Base-by-base conservation (phyloP, 1,140 invertebrate genomes). In the Temnothorax curvispinosus region DNA sequence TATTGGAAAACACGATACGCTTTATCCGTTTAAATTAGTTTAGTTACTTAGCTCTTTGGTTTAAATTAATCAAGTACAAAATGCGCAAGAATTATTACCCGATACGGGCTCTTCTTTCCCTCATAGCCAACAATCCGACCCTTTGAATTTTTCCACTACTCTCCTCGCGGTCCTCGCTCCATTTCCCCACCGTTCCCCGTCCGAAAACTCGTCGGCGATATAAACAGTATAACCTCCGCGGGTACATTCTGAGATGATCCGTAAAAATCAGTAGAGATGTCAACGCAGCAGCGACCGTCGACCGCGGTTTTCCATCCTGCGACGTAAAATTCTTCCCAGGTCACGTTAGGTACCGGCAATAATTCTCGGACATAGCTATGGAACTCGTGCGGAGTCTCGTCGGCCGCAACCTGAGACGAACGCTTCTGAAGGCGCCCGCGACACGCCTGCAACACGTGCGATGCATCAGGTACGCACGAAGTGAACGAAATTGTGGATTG, bases 391-490 rank as follows among this genome's bases (percentile, higher is more conserved):
- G 92, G 71, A 91, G 90, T 65, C 76, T 93, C 60, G 50, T 93
- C 27, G 71, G 74, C 64, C 75, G 52, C 15, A 93, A 87, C 65
- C 50, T 92, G 32, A 91, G 80, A 62, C 92, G 91, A 65, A 92
- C 87, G 1, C 67, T 94, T 27, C 81, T 95, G 3, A 88, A 93
- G 47, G 69, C 90, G 13, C 78, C 93, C 1, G 92, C 91, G 77
- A 92, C 86, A 86, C 87, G 90, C 71, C 88, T 91, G 21, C 90
- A 93, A 81, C 85, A 90, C 32, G 91, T 92, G 54, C 93, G 91
- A 86, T 93, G 93, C 47, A 92, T 95, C 65, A 95, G 94, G 94
- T 95, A 75, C 18, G 15, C 41, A 50, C 6, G 4, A 54, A 38
- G 21, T 32, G 21, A 18, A 69, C 13, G 35, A 54, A 41, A 41